These are phyloP conservation scores for Trachops cirrhosus DNA, from an alignment of 2,797 vertebrate genomes.

Conservation along the genomic window DNA sequence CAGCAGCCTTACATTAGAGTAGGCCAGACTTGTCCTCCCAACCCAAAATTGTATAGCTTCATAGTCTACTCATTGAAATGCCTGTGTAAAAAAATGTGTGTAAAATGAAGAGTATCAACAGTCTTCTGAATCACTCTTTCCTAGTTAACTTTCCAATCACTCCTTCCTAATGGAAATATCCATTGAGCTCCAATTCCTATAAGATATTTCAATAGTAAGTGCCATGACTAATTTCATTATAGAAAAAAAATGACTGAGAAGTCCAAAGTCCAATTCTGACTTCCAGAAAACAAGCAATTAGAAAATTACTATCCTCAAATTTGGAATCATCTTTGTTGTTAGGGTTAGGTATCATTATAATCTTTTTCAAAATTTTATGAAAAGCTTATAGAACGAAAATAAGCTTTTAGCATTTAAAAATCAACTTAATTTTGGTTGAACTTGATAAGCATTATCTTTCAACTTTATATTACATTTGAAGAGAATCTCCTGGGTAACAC, in stretches of 20 bases:
- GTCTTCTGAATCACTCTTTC: background rate
- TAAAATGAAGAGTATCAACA: background rate
- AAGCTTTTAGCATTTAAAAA: background rate
- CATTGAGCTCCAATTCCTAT: background rate
- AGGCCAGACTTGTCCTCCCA: background rate
- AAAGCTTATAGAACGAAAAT: background rate
- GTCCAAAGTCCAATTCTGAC: background rate
- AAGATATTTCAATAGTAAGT: conserved; percentile 5
- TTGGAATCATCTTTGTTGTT: background rate
- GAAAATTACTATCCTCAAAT: background rate
- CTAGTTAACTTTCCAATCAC: background rate
- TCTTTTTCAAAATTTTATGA: background rate
- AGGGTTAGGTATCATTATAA: background rate
- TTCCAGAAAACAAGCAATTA: background rate
- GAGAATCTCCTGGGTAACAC: background rate
- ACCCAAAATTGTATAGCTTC: conserved; percentile 2
- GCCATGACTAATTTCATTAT: background rate
- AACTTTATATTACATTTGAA: background rate
- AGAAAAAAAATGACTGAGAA: background rate
- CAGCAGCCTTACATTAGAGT: conserved; percentile 34
- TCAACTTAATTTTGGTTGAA: background rate
- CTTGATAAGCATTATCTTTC: background rate
- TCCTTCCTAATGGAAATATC: background rate
- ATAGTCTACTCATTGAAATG: background rate
- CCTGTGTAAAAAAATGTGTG: background rate